phyloP scores from a whole-genome alignment of 1,140 invertebrate genomes.

The Lethrus apterus region DNA sequence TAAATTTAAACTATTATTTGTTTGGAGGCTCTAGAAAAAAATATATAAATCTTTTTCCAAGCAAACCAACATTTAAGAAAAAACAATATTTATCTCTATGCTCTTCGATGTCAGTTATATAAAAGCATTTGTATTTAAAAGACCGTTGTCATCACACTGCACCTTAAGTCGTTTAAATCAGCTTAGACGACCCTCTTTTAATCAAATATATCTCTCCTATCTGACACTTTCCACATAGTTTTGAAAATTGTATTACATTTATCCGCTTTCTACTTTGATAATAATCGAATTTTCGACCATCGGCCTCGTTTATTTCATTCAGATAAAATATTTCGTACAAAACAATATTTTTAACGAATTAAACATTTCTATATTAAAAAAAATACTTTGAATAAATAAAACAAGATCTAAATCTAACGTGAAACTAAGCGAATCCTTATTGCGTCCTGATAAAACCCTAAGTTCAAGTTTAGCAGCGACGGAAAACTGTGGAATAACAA shows the following conservation, averaged over 20 bases:
- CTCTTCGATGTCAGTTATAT: conserved; percentile 33
- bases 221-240: conserved; percentile 35
- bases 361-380: too few relatives aligned
- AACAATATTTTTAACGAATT: too few relatives aligned
- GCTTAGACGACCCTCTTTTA: conserved; percentile 28
- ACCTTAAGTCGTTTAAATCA: conserved; percentile 29
- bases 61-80: too few relatives aligned
- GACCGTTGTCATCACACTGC: conserved; percentile 10
- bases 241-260: conserved; percentile 36
- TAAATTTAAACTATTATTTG: too few relatives aligned
- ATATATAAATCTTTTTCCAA: too few relatives aligned
- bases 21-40: too few relatives aligned
- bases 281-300: too few relatives aligned
- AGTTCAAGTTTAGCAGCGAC: conserved; percentile 11
- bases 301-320: too few relatives aligned
- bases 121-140: conserved; percentile 8
- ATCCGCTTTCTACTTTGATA: conserved; percentile 29
- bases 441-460: conserved; percentile 11
- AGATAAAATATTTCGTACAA: too few relatives aligned
- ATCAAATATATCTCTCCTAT: conserved; percentile 30
- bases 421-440: conserved; percentile 19
- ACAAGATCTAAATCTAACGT: too few relatives aligned
- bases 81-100: conserved; percentile 29
- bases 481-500: conserved; percentile 25
- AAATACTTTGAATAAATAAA: too few relatives aligned